These are phyloP conservation scores for Agrilus biguttatus DNA, from an alignment of 2,888 invertebrate species.

Conservation along the genomic window DNA sequence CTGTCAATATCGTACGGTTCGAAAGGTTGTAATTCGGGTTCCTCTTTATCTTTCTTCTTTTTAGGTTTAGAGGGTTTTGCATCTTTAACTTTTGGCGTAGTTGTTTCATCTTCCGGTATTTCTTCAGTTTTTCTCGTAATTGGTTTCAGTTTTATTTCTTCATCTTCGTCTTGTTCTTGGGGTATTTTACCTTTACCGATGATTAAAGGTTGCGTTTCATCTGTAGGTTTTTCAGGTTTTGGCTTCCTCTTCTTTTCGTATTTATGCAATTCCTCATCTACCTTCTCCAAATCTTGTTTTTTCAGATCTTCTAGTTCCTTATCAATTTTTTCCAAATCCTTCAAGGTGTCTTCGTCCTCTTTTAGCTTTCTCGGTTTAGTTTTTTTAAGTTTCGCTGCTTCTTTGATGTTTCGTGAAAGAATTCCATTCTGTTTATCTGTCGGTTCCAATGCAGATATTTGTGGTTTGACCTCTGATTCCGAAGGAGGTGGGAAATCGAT, in stretches of 20 bases:
- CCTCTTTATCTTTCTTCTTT: constrained; percentile 16
- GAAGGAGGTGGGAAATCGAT: constrained; percentile 29
- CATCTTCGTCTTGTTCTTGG: constrained; percentile 19
- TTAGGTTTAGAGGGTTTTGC: constrained; percentile 7
- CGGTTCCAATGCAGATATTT: constrained; percentile 25
- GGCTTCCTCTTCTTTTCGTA: constrained; percentile 13
- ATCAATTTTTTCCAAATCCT: constrained; percentile 31
- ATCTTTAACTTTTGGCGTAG: constrained; percentile 3
- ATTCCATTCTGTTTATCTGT: constrained; percentile 28
- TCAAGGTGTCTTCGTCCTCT: constrained; percentile 24
- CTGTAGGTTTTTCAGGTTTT: constrained; percentile 14
- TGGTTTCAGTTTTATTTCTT: constrained; percentile 25
- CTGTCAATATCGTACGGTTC: constrained; percentile 27
- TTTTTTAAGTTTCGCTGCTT: constrained; percentile 27
- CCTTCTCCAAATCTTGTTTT: constrained; percentile 25
- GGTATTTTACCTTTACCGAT: constrained; percentile 28
- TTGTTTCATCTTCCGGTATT: constrained; percentile 3
- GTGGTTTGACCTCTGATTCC: constrained; percentile 22
- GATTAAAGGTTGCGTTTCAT: constrained; percentile 17
- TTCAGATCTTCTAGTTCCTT: constrained; percentile 30
- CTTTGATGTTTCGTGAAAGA: constrained; percentile 33
- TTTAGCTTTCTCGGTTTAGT: constrained; percentile 25
- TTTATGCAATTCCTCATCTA: constrained; percentile 23
- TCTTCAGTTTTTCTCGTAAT: constrained; percentile 22
- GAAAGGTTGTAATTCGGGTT: constrained; percentile 24